Conservation (phyloP, 2,113 vertebrate genomes). For the Sorex fumeus region DNA sequence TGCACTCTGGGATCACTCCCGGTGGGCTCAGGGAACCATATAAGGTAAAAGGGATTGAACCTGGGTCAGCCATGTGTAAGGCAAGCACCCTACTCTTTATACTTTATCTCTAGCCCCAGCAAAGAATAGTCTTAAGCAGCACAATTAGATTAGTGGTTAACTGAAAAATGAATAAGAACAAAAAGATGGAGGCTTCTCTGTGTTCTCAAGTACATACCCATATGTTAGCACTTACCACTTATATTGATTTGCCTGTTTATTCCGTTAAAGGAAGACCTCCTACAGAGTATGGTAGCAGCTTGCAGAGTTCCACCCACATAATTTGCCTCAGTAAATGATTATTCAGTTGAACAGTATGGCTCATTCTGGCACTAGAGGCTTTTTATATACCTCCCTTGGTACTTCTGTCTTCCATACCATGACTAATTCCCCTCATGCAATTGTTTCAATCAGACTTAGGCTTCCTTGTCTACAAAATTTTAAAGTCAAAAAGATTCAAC, state of each 20-base stretch:
- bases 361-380: not conserved
- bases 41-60: too few species aligned
- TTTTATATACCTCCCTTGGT: not conserved
- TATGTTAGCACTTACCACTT: not conserved
- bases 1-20: too few species aligned
- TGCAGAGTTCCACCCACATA: not conserved
- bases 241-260: not conserved
- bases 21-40: too few species aligned
- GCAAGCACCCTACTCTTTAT: too few species aligned
- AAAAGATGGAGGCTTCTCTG: not conserved
- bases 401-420: not conserved
- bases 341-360: not conserved
- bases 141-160: slow-evolving; percentile 6
- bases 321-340: not conserved
- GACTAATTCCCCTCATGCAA: not conserved
- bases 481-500: not conserved
- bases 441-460: not conserved
- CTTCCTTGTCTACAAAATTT: slow-evolving; percentile 38
- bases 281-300: not conserved
- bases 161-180: not conserved
- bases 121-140: not conserved
- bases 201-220: not conserved
- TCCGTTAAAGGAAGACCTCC: not conserved
- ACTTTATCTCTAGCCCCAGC: not conserved
- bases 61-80: too few species aligned